Percentiles rank a stretch among this genome's conserved stretches.
phyloP scores from a whole-genome alignment of 2,113 vertebrate species.

The Ariopsis seemanni region DNA sequence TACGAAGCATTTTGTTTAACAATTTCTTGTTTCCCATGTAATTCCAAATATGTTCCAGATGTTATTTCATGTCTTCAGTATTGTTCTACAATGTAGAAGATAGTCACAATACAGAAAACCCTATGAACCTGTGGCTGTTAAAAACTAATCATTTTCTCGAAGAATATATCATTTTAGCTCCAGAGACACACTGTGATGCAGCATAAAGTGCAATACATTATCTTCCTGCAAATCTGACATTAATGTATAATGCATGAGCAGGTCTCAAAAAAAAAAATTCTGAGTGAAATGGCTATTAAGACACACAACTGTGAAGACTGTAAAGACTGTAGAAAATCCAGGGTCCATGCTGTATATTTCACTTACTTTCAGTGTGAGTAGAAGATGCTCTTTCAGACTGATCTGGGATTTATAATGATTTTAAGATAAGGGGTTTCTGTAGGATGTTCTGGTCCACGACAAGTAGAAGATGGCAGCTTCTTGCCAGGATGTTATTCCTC shows the following conservation, averaged over 20 bases:
- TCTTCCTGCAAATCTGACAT: constrained; percentile 15
- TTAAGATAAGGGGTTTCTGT: constrained; percentile 4
- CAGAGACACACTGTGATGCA: neutral
- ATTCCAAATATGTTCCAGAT: no score
- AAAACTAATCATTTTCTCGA: neutral
- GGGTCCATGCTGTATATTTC: constrained; percentile 18
- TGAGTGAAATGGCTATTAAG: constrained; percentile 4
- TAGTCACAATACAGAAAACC: no score
- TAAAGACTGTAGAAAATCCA: neutral
- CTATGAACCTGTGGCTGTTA: neutral
- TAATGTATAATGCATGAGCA: constrained; percentile 28
- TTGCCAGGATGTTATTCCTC: neutral
- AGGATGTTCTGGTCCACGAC: neutral
- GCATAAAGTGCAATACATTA: neutral
- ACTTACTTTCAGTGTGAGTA: neutral
- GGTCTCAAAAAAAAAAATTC: constrained; percentile 3
- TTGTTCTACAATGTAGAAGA: no score
- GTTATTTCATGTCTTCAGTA: no score
- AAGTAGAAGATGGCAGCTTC: constrained; percentile 2
- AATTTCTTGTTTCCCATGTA: no score
- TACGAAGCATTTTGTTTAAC: no score
- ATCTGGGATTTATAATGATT: constrained; percentile 4
- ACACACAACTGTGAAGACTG: neutral
- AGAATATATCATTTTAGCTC: neutral
- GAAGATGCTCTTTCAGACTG: neutral